Percentiles rank a stretch among this genome's conserved stretches.
phyloP scores from a whole-genome alignment of 1,140 invertebrate species.

The Ceratina japonica region DNA sequence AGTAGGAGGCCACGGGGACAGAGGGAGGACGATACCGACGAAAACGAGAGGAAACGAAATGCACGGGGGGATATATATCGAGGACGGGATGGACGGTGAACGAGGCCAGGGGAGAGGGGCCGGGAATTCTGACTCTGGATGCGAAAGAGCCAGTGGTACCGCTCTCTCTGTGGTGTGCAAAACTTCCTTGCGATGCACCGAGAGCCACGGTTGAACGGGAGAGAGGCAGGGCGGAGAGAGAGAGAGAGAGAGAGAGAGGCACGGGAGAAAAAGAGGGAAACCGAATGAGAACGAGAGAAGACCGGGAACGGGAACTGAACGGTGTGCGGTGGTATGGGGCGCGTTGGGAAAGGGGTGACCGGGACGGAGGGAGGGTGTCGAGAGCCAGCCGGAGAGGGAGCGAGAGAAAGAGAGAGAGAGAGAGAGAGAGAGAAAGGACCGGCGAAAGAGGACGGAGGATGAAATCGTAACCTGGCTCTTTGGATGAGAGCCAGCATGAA shows the following conservation, averaged over 20 bases:
- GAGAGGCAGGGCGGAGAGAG: background rate
- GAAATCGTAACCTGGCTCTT: constrained; percentile 67
- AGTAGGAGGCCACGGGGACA: background rate
- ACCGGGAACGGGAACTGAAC: constrained; percentile 14
- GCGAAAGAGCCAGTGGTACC: constrained; percentile 53
- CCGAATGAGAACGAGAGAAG: background rate
- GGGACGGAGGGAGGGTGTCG: constrained; percentile 41
- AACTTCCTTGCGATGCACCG: constrained; percentile 63
- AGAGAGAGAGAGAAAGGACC: constrained; percentile 22
- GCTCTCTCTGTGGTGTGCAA: constrained; percentile 63
- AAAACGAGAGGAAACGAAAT: constrained; percentile 61
- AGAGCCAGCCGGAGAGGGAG: constrained; percentile 19
- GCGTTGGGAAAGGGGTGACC: background rate
- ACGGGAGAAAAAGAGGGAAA: background rate
- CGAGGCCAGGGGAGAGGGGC: constrained; percentile 47
- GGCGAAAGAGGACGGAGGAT: constrained; percentile 47
- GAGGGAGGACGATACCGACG: constrained; percentile 31
- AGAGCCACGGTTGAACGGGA: constrained; percentile 31
- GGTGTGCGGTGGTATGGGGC: background rate
- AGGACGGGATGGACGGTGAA: constrained; percentile 53
- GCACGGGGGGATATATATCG: constrained; percentile 63
- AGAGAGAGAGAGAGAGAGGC: constrained; percentile 1
- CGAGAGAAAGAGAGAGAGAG: no score
- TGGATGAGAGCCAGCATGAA: constrained; percentile 70
- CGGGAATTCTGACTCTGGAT: constrained; percentile 63